Evolutionary conservation across 2,113 vertebrate genomes (phyloP), one percentile per base, ranked within the genome.

Genomic region (Nipponia nippon): DNA sequence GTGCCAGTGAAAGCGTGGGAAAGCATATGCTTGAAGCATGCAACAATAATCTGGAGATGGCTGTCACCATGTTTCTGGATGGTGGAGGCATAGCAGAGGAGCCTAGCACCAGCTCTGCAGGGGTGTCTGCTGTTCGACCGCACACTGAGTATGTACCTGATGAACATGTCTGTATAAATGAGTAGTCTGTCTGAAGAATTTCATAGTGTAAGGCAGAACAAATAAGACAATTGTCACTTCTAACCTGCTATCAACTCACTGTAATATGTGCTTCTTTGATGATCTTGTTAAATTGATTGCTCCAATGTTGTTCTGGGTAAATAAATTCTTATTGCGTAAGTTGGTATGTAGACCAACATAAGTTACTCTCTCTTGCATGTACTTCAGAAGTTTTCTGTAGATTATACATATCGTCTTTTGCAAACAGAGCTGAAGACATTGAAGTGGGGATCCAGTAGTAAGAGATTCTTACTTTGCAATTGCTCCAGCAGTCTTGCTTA

Each of bases 11-110:
- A 96, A 99, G 99, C 61, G 99, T 99, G 75, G 99, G 99, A 89
- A 99, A 99, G 87, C 99, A 99, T 55, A 99, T 99, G 99, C 97
- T 99, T 17, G 99, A 99, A 96, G 99, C 99, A 23, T 99, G 99
- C 97, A 99, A 98, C 98, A 99, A 99, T 95, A 99, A 99, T 82
- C 97, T 99, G 97, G 99, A 99, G 98, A 99, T 99, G 99, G 99
- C 99, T 32, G 99, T 99, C 83, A 99, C 99, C 50, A 99, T 99
- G 99, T 99, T 99, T 96, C 97, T 99, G 97, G 99, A 99, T 56
- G 99, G 99, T 78, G 99, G 99, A 20, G 99, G 98, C 67, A 99
- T 99, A 23, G 98, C 99, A 36, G 99, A 99, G 94, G 99, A 99
- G 93, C 99, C 99, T 80, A 99, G 99, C 98, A 99, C 99, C 96